Base-by-base conservation (phyloP, 2,113 vertebrate genomes). In the Gambusia affinis region DNA sequence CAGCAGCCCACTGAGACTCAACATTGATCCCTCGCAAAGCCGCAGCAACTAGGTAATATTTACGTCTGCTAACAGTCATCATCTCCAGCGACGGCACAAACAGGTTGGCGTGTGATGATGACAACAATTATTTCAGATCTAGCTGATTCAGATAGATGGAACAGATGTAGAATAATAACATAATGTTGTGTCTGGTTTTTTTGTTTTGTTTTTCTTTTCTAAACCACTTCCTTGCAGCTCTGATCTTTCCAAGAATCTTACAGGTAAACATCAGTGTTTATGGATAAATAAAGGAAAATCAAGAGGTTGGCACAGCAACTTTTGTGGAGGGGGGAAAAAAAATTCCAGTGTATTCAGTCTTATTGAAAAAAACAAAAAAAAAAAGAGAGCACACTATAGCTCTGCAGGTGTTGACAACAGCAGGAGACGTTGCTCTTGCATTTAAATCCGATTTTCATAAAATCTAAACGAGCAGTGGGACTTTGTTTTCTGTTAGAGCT, bases 241-340 rank as follows among this genome's bases (percentile, higher is more conserved):
- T 39, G 22, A 70, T 15, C 22, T 66, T 85, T 70, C 72, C 42
- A 0, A 61, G 78, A 85, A 70, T 44, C 31, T 3, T 30, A 1
- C 0, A 51, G 12, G 24, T 51, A 54, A 17, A 54, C 4, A 24
- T 3, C 12, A 72, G 29, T 88, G 84, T 91, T 89, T 87, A 60
- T n/a, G 73, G 79, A 75, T 66, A 90, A 90, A 87, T 75, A 82
- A 47, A 2, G 73, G 73, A 70, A 72, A 73, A 81, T 64, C 5
- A 64, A 81, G 78, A 72, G 67, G 69, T 76, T 72, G 60, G 28
- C 0, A 30, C 57, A 57, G 64, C 4, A 75, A 14, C 64, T 27
- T 27, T 29, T 2, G 0, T 30, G 31, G 31, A 4, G 31, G 35
- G 35, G 12, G 70, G 82, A 78, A 4, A 24, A 44, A 15, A 63